These are phyloP conservation scores for Muricea muricata DNA, from an alignment of 92 coral and sea anemone genomes.

Conservation along the genomic window DNA sequence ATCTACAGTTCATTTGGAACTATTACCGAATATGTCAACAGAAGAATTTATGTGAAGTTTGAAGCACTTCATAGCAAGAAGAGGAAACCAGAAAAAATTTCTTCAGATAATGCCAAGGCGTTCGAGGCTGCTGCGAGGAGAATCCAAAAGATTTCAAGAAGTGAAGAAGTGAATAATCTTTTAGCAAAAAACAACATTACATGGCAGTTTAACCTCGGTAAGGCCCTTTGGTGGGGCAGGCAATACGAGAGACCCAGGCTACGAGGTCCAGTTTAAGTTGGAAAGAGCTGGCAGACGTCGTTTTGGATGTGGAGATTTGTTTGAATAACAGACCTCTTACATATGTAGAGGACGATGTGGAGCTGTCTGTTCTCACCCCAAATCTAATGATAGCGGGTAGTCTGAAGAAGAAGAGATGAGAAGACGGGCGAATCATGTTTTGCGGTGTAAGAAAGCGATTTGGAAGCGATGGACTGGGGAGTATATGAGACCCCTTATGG, in stretches of 20 bases:
- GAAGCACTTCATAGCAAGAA: neutral
- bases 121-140: neutral
- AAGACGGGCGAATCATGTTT: neutral
- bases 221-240: neutral
- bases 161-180: neutral
- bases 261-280: neutral
- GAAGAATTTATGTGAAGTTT: neutral
- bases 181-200: neutral
- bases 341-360: no score
- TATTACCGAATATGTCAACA: slow-evolving; percentile 28
- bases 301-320: no score
- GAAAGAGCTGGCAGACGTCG: no score
- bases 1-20: slow-evolving; percentile 30
- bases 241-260: slow-evolving; percentile 5
- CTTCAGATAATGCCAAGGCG: neutral
- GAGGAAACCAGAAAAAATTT: neutral
- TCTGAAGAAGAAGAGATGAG: neutral
- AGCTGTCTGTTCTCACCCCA: no score
- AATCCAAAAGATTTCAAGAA: neutral
- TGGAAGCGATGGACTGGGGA: slow-evolving; percentile 2
- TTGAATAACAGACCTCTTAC: no score
- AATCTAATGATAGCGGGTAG: no score
- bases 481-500: neutral
- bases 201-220: neutral
- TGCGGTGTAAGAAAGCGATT: neutral